Base-by-base conservation (phyloP, 1,140 invertebrate genomes). In the Leptinotarsa lineolata region DNA sequence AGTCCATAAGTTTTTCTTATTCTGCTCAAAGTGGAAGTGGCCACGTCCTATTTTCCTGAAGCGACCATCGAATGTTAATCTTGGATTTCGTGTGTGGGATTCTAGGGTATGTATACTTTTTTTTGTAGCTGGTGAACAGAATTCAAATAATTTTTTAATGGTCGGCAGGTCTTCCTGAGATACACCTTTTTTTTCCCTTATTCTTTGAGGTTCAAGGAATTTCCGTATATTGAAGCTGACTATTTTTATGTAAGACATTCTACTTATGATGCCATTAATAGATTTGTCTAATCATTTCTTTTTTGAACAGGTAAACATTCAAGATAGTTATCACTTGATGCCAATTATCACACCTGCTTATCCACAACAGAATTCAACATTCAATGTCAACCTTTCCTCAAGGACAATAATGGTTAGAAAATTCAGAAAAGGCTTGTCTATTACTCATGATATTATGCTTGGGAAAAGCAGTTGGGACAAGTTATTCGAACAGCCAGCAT, bases 261-360 rank as follows among this genome's bases (percentile, higher is more conserved):
- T 12, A 18, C 18, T 20, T 22, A 18, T 11, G 20, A 24, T 63
- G 16, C 11, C 60, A 13, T 20, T 11, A 13, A 24, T 20, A 13
- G 60, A 18, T 13, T 13, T 13, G 45, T 46, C 13, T 46, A 46
- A 13, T 6, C 5, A 46, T 46, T 6, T 46, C 59, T 6, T n/a
- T 5, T 60, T n/a, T 68, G 64, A 75, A 21, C 70, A 86, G 91
- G 89, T 96, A 22, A 97, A 97, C 84, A 87, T 95, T 30, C 87
- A 92, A 24, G 97, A 98, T 85, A 87, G 96, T 60, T 98, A 93
- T 87, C 98, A 99, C 87, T 85, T 99, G 72, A 99, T 99, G 98
- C 98, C 98, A 0, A 99, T 99, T 76, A 99, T 99, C 72, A 99
- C 98, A 0, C 98, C 98, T 3, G 97, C 97, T 4, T 99, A 99